Evolutionary conservation across 2,888 invertebrate species (phyloP).

Genomic region (Lepidocyrtoides sp.): DNA sequence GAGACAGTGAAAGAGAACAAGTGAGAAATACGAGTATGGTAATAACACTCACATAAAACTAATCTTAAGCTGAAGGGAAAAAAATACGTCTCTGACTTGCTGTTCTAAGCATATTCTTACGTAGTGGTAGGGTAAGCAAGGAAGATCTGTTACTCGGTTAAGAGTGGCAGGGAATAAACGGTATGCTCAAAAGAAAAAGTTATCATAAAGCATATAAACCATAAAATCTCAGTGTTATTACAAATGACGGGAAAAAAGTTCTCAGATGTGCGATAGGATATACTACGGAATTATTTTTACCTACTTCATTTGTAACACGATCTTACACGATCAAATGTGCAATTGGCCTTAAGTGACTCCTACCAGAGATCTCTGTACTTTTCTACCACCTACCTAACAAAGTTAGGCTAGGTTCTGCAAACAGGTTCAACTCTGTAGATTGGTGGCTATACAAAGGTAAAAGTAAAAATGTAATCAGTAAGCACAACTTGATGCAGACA

Average conservation of each 20-base stretch:
- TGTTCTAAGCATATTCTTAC: constrained; percentile 63
- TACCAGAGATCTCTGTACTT: neutral
- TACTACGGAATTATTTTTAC: neutral
- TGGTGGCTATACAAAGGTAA: neutral
- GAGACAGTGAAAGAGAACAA: constrained; percentile 53
- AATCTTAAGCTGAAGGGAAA: constrained; percentile 55
- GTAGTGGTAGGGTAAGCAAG: neutral
- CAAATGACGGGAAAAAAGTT: neutral
- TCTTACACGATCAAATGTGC: neutral
- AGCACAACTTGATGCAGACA: neutral
- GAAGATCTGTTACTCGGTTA: constrained; percentile 38
- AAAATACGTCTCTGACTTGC: constrained; percentile 51
- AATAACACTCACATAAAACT: constrained; percentile 77
- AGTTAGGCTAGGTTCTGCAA: neutral
- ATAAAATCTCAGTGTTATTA: constrained; percentile 67
- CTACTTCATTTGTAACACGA: constrained; percentile 3
- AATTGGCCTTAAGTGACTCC: neutral
- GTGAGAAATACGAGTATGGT: constrained; percentile 75
- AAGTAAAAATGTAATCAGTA: neutral
- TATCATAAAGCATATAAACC: constrained; percentile 54
- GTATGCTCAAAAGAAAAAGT: constrained; percentile 28
- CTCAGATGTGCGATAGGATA: neutral
- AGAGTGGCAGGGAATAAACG: neutral
- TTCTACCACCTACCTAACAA: neutral
- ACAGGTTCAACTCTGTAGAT: neutral